Evolutionary conservation across 2,888 invertebrate genomes (phyloP), one percentile per base, ranked within the genome.

Genomic region (Thalpophila matura): DNA sequence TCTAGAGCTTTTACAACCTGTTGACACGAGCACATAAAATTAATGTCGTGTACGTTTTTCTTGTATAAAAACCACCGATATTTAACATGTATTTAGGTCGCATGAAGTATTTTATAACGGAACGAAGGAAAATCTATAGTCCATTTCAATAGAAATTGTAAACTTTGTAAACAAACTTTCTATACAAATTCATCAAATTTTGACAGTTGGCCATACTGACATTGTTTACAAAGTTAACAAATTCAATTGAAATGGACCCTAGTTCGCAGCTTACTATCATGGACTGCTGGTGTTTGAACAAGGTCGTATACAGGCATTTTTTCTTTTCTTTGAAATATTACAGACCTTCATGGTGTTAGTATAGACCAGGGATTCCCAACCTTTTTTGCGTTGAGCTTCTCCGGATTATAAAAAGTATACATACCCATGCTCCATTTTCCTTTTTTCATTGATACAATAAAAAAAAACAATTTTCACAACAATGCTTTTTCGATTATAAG

Each of bases 61-160:
- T 16, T 38, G 47, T 47, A 18, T 18, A 55, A 51, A 40, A 54
- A 45, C 33, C 33, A 58, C 6, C 3, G 24, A 46, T 46, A 46
- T 56, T n/a, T 49, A 70, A 22, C 31, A 71, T 74, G 76, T 37
- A 54, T 69, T 37, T 33, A 55, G 74, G 62, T 29, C 51, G 38
- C 68, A 26, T 46, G 73, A 33, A 43, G 51, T 14, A 42, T 67
- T 59, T 37, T 42, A 27, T 76, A 75, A 75, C 31, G 60, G 76
- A 63, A 71, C 59, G 62, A 60, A 72, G 24, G 56, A 60, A 54
- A n/a, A n/a, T n/a, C n/a, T n/a, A n/a, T n/a, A n/a, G n/a, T n/a
- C n/a, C n/a, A n/a, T n/a, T n/a, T n/a, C n/a, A n/a, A n/a, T n/a
- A n/a, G n/a, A n/a, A n/a, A n/a, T n/a, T n/a, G n/a, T n/a, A n/a